Evolutionary conservation across 2,888 invertebrate genomes (phyloP).

Genomic region (Steinernema scapterisci): DNA sequence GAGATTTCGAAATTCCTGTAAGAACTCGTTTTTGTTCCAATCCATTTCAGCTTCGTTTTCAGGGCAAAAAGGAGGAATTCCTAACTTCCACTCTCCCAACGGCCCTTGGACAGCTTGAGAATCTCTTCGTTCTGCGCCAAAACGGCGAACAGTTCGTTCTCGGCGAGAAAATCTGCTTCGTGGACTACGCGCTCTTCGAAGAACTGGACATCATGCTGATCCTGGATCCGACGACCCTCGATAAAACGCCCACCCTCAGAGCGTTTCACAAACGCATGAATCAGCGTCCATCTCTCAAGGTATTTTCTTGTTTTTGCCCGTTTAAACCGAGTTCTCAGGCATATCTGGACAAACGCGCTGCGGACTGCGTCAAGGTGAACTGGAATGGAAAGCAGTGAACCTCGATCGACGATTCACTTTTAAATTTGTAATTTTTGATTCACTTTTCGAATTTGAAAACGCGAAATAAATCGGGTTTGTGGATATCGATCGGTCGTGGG

Average conservation of each 20-base stretch:
- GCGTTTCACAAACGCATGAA: conserved; percentile 50
- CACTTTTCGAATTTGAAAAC: no score
- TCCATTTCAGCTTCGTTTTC: not conserved
- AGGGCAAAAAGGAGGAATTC: conserved; percentile 48
- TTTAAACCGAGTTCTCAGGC: conserved; percentile 14
- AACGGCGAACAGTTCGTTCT: conserved; percentile 51
- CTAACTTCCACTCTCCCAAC: conserved; percentile 45
- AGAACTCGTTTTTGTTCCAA: not conserved
- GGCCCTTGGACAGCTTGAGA: conserved; percentile 47
- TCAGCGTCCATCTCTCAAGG: conserved; percentile 5
- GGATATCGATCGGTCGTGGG: no score
- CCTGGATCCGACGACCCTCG: conserved; percentile 47
- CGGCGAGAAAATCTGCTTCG: conserved; percentile 52
- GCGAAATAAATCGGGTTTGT: no score
- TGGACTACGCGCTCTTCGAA: conserved; percentile 60
- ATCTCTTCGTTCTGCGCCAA: conserved; percentile 47
- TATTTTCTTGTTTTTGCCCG: no score
- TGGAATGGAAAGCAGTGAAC: conserved; percentile 53
- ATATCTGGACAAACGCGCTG: conserved; percentile 47
- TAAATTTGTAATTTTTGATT: not conserved
- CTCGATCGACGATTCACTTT: not conserved
- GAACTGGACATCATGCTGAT: conserved; percentile 55
- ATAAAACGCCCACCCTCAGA: conserved; percentile 50
- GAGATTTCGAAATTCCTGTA: conserved; percentile 36
- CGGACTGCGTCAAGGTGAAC: conserved; percentile 45